Base-by-base conservation (phyloP, 2,888 invertebrate species). In the Ormia ochracea region DNA sequence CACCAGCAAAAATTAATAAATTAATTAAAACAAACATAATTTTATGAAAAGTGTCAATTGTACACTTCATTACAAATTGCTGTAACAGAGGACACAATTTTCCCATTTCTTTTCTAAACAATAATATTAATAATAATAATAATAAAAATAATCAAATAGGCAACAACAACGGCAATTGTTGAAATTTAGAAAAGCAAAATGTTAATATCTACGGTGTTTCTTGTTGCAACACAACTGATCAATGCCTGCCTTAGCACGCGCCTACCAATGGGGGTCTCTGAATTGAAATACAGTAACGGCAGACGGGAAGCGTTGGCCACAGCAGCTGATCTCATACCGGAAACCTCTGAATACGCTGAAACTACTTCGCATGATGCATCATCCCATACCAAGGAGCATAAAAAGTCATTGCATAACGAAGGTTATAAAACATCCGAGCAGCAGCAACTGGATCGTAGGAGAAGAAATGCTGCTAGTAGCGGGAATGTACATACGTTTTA, bases 401-500 rank as follows among this genome's bases (percentile, higher is more conserved):
- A 23, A 4, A 23, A 17, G 19, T 52, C 52, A 43, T 52, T 63
- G 19, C 31, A 21, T 26, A 68, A 43, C 17, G 43, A 23, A 28
- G 21, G 36, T 23, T 14, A 45, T 23, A 10, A 33, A 31, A 9
- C 43, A 4, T 3, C 59, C 3, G 76, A 68, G 45, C 63, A 80
- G 4, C 45, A 58, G 17, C 84, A 82, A 82, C 83, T 86, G 68
- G 86, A 87, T 78, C 86, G 85, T 26, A 85, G 89, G 83, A 87
- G 87, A 68, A n/a, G n/a, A n/a, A n/a, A n/a, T n/a, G n/a, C n/a
- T n/a, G n/a, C n/a, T n/a, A n/a, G n/a, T n/a, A n/a, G n/a, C n/a
- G n/a, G n/a, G 83, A 85, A 87, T 83, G 82, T 87, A 90, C 92
- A 93, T 88, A 92, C 95, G 83, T 91, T 95, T 78, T 95, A 94